These are phyloP conservation scores for Acarapis woodi DNA, from an alignment of 1,140 invertebrate genomes.

Conservation along the genomic window DNA sequence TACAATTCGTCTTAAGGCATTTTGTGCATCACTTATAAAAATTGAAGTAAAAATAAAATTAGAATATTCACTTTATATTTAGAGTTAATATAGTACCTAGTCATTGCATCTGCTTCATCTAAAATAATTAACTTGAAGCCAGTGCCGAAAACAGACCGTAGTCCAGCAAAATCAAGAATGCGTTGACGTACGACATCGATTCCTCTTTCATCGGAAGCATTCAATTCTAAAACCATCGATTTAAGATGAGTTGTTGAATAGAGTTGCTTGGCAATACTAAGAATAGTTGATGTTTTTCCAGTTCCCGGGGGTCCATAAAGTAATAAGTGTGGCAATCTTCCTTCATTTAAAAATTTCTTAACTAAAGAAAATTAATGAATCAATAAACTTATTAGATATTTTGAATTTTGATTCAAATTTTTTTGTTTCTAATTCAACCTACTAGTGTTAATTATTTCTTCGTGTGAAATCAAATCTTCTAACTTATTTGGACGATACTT, in stretches of 20 bases:
- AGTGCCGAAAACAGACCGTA: slow-evolving; percentile 74
- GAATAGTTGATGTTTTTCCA: slow-evolving; percentile 90
- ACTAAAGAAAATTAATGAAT: slow-evolving; percentile 7
- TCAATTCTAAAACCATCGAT: slow-evolving; percentile 51
- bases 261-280: slow-evolving; percentile 76
- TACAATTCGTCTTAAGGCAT: too few relatives aligned
- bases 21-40: too few relatives aligned
- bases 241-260: slow-evolving; percentile 58
- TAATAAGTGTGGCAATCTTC: slow-evolving; percentile 56
- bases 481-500: slow-evolving; percentile 77
- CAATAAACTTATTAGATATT: slow-evolving; percentile 3
- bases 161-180: slow-evolving; percentile 92
- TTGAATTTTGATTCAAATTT: neutral
- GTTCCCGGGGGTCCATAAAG: slow-evolving; percentile 97
- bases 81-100: slow-evolving; percentile 29
- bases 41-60: slow-evolving; percentile 4
- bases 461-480: slow-evolving; percentile 79
- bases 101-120: slow-evolving; percentile 99
- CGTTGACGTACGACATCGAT: slow-evolving; percentile 83
- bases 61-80: slow-evolving; percentile 6
- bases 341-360: slow-evolving; percentile 3
- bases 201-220: slow-evolving; percentile 96
- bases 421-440: slow-evolving; percentile 19
- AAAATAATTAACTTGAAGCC: slow-evolving; percentile 88
- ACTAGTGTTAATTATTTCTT: slow-evolving; percentile 91